Conservation (phyloP, 2,113 vertebrate species). For the Pavo muticus region DNA sequence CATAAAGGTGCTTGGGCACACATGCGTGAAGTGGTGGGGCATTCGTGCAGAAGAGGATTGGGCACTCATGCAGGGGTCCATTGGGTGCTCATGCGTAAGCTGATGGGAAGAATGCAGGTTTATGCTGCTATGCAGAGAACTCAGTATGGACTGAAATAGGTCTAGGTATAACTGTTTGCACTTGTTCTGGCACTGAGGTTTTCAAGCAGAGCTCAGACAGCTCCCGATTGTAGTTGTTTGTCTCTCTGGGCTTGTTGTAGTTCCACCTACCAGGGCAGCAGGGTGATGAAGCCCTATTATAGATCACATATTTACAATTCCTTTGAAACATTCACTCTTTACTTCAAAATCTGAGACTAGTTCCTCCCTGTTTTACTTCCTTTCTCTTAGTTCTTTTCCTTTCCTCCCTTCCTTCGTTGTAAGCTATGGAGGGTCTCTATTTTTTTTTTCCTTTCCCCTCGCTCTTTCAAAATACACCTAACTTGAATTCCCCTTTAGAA, state of each 20-base stretch:
- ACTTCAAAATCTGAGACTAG: background rate
- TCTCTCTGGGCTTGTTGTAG: background rate
- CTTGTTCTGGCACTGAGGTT: background rate
- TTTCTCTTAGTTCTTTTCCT: background rate
- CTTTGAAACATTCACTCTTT: background rate
- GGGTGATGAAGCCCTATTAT: rapidly evolving
- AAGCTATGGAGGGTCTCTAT: background rate
- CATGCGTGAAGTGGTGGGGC: background rate
- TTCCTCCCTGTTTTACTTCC: background rate
- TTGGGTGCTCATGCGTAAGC: background rate
- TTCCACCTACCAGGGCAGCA: background rate
- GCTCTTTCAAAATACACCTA: background rate
- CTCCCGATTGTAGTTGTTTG: background rate
- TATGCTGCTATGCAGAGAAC: background rate
- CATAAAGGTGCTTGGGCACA: background rate
- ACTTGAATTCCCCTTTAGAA: background rate
- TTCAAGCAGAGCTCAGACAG: background rate
- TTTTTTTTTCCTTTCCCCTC: background rate
- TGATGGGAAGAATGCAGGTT: background rate
- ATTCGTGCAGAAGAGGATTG: background rate
- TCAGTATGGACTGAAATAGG: background rate
- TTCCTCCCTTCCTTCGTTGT: background rate
- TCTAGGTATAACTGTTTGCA: background rate
- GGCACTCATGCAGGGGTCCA: background rate
- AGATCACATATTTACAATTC: background rate